phyloP scores from a whole-genome alignment of 1,140 invertebrate species.

The Megalopta genalis region DNA sequence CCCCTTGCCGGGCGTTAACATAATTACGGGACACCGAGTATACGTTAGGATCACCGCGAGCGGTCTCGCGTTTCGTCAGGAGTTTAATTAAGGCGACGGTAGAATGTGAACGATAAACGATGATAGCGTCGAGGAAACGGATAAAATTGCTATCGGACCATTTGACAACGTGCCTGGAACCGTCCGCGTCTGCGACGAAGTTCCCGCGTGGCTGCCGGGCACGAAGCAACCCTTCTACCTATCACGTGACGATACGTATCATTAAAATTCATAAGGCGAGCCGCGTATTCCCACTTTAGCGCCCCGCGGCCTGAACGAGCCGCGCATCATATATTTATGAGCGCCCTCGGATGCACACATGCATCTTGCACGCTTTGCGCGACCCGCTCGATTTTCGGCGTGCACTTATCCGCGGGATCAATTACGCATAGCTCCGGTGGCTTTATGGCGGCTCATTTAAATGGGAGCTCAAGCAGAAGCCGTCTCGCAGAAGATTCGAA shows the following conservation, averaged over 20 bases:
- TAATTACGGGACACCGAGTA: too few species aligned
- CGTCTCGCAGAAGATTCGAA: too few species aligned
- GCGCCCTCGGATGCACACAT: conserved; percentile 39
- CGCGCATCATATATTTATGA: conserved; percentile 72
- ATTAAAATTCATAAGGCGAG: conserved; percentile 77
- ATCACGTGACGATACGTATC: conserved; percentile 70
- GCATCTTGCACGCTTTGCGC: conserved; percentile 30
- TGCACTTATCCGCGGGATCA: conserved; percentile 8
- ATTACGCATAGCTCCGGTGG: neutral
- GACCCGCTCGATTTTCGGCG: conserved; percentile 20
- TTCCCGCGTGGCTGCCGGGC: conserved; percentile 47
- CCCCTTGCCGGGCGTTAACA: too few species aligned
- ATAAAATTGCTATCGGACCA: conserved; percentile 45
- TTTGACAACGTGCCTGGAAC: conserved; percentile 50
- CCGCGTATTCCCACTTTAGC: conserved; percentile 70
- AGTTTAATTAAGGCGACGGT: too few species aligned
- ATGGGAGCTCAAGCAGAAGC: too few species aligned
- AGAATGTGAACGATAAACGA: too few species aligned
- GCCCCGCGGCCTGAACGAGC: conserved; percentile 44
- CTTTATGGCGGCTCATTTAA: neutral
- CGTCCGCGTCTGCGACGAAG: neutral
- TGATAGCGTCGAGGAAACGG: neutral
- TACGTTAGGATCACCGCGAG: too few species aligned
- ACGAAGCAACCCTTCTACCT: conserved; percentile 63
- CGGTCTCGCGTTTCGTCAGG: too few species aligned